Conservation (phyloP, 2,113 vertebrate genomes). For the Actenoides lindsayi region DNA sequence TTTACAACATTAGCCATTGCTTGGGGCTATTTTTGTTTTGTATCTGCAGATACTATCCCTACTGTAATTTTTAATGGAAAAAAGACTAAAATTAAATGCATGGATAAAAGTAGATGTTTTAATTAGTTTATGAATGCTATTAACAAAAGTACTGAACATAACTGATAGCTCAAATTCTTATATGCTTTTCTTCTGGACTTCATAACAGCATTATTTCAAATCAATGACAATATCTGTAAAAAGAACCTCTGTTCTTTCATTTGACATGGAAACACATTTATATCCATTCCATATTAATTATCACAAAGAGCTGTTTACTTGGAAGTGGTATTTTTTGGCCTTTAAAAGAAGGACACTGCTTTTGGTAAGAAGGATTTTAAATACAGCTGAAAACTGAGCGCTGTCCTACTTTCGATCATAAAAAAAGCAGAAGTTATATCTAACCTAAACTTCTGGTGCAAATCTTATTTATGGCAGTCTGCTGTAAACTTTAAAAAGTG, state of each 20-base stretch:
- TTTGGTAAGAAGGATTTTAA: not conserved
- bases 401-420: not conserved
- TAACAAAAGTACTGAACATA: not conserved
- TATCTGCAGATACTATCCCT: not conserved
- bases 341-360: not conserved
- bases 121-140: not conserved
- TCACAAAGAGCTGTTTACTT: not conserved
- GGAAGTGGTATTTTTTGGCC: not conserved
- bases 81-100: not conserved
- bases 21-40: not conserved
- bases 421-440: not conserved
- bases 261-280: not conserved
- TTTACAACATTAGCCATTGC: not conserved
- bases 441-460: not conserved
- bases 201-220: not conserved
- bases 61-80: not conserved
- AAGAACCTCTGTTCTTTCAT: not conserved
- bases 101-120: not conserved
- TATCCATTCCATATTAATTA: not conserved
- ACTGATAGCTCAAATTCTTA: not conserved
- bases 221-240: not conserved
- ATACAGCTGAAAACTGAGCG: not conserved
- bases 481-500: not conserved
- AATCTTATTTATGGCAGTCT: not conserved
- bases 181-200: not conserved